A percentile compares a stretch with the other conserved stretches of the same genome.
These are phyloP conservation scores for Sarcoramphus papa DNA, from an alignment of 2,797 vertebrate genomes.

Conservation along the genomic window DNA sequence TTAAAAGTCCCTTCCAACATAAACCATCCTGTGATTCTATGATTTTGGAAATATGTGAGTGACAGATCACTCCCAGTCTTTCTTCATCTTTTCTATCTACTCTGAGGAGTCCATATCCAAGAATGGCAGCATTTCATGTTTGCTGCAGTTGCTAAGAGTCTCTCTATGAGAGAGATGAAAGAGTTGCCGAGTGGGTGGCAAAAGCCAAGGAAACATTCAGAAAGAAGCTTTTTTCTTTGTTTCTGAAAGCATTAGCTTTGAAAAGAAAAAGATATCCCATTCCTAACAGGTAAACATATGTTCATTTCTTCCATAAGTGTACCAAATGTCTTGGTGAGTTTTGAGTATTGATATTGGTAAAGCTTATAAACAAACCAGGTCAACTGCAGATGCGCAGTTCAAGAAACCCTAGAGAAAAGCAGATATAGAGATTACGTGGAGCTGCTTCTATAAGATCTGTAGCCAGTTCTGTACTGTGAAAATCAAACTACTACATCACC, in stretches of 20 bases:
- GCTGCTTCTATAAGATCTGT: neutral
- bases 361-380: neutral
- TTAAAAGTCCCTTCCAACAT: neutral
- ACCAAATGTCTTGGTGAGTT: neutral
- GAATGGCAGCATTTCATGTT: neutral
- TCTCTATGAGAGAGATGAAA: neutral
- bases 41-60: neutral
- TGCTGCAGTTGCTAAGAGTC: neutral
- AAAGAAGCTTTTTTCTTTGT: neutral
- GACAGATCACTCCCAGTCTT: neutral
- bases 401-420: neutral
- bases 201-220: neutral
- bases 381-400: neutral
- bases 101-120: neutral
- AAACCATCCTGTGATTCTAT: neutral
- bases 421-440: neutral
- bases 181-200: neutral
- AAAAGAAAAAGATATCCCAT: neutral
- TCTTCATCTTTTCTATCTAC: neutral
- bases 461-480: neutral
- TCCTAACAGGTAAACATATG: neutral
- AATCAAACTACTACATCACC: neutral
- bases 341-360: neutral
- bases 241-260: neutral
- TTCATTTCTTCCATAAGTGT: neutral